Percentiles rank a stretch among this genome's conserved stretches.
Conservation (phyloP, 2,113 vertebrate species). For the Pygoscelis adeliae region DNA sequence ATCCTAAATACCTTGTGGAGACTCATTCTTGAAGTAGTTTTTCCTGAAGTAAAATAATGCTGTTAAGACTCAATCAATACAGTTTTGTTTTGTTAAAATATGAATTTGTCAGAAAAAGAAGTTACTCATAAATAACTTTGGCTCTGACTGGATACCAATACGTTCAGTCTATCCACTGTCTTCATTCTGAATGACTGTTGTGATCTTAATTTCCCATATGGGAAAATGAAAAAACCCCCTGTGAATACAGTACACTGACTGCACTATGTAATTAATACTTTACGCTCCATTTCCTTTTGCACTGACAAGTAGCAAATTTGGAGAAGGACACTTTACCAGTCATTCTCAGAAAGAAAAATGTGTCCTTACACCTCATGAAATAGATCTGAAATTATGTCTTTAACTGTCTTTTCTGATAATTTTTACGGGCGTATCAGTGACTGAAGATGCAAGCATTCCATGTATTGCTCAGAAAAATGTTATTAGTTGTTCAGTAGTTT, state of each 20-base stretch:
- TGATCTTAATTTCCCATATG: background rate
- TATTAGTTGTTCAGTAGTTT: background rate
- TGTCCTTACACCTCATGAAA: background rate
- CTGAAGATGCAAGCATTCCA: background rate
- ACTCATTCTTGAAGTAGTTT: background rate
- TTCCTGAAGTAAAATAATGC: background rate
- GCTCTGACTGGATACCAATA: background rate
- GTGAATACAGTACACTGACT: no score
- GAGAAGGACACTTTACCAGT: background rate
- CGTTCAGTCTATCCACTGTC: background rate
- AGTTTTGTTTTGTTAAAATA: background rate
- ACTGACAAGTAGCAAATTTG: background rate
- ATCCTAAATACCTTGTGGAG: background rate
- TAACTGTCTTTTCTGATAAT: background rate
- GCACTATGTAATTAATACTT: background rate
- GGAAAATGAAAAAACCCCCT: background rate
- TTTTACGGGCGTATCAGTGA: background rate
- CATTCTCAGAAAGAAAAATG: background rate
- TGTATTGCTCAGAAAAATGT: background rate
- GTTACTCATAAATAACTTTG: background rate
- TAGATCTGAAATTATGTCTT: background rate
- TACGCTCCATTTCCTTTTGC: fast-evolving
- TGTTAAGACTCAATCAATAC: background rate
- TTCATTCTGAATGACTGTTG: background rate
- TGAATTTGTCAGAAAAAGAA: background rate